Conservation (phyloP, 2,888 invertebrate species). For the Sinodicranocentrus sp. region DNA sequence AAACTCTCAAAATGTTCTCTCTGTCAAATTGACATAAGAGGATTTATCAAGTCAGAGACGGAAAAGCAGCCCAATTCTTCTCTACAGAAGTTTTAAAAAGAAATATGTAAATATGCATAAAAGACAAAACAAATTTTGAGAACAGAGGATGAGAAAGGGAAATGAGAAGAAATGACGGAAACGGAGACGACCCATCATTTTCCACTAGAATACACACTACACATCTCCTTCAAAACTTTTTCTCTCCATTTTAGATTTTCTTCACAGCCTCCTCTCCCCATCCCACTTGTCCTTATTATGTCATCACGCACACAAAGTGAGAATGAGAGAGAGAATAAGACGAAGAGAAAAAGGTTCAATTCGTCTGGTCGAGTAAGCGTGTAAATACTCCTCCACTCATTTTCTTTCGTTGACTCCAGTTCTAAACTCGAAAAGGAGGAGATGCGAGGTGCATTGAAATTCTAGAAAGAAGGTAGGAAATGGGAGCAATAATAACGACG, state of each 20-base stretch:
- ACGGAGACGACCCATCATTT: conserved; percentile 60
- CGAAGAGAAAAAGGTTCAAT: conserved; percentile 32
- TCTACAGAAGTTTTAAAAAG: conserved; percentile 13
- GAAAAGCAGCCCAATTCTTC: neutral
- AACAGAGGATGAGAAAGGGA: conserved; percentile 25
- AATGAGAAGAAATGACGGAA: conserved; percentile 60
- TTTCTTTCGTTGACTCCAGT: neutral
- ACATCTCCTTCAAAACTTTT: conserved; percentile 23
- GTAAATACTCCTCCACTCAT: conserved; percentile 32
- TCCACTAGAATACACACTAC: conserved; percentile 52
- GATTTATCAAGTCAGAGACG: too few relatives aligned
- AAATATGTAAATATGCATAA: conserved; percentile 54
- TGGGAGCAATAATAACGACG: conserved; percentile 34
- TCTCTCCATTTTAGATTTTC: conserved; percentile 14
- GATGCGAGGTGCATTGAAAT: conserved; percentile 32
- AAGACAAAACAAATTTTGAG: conserved; percentile 41
- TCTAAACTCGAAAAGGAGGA: neutral
- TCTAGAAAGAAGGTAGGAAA: conserved; percentile 24
- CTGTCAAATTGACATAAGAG: too few relatives aligned
- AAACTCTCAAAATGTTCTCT: too few relatives aligned
- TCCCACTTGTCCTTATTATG: conserved; percentile 54
- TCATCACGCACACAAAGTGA: conserved; percentile 32
- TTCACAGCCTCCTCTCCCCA: neutral
- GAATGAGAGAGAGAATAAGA: neutral
- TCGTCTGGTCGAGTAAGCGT: conserved; percentile 46